Conservation (phyloP, 2,888 invertebrate genomes). For the Lacanobia oleracea region DNA sequence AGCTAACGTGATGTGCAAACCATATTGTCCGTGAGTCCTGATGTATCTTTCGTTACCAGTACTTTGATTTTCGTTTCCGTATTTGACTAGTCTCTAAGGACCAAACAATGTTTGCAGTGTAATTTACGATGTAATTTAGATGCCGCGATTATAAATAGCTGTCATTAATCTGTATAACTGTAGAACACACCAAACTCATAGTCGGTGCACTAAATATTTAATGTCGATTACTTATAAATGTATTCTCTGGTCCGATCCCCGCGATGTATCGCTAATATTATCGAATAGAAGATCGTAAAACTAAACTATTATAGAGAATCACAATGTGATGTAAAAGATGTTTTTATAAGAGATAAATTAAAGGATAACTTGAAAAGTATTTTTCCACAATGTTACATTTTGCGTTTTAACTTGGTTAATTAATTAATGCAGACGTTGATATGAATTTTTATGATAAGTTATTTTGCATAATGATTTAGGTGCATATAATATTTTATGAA, state of each 20-base stretch:
- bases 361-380: constrained; percentile 88
- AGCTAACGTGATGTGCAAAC: constrained; percentile 68
- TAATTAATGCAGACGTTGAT: constrained; percentile 79
- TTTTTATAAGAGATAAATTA: constrained; percentile 87
- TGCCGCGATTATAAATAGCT: constrained; percentile 71
- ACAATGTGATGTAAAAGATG: constrained; percentile 89
- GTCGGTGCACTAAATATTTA: constrained; percentile 69
- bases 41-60: constrained; percentile 86
- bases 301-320: constrained; percentile 83
- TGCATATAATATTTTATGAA: constrained; percentile 76
- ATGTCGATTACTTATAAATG: constrained; percentile 69
- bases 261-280: constrained; percentile 71
- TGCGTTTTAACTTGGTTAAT: constrained; percentile 86
- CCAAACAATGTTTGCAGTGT: constrained; percentile 83
- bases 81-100: constrained; percentile 88
- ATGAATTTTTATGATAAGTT: constrained; percentile 83
- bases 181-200: constrained; percentile 70
- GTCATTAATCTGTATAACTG: constrained; percentile 67
- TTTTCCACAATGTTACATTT: constrained; percentile 88
- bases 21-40: constrained; percentile 79
- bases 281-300: constrained; percentile 76
- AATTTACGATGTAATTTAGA: constrained; percentile 70
- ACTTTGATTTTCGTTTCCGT: constrained; percentile 84
- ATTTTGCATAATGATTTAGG: constrained; percentile 83
- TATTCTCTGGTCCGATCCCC: constrained; percentile 71